Evolutionary conservation across 2,113 vertebrate genomes (phyloP).

Genomic region (Rhinolophus ferrumequinum): DNA sequence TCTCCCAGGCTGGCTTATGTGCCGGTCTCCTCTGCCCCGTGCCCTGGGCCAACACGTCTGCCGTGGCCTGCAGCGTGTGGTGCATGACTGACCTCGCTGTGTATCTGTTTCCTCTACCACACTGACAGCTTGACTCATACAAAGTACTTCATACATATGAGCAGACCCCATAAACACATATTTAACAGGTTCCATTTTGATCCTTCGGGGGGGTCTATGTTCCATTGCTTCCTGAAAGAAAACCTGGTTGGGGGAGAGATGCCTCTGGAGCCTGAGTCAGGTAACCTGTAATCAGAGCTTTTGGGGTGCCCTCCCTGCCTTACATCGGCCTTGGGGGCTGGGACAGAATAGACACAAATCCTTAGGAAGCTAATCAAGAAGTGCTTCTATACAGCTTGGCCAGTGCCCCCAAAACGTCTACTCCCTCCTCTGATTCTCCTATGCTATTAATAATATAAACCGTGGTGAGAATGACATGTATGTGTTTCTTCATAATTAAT

Average conservation of each 20-base stretch:
- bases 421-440: not conserved
- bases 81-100: not conserved
- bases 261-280: not conserved
- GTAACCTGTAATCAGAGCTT: not conserved
- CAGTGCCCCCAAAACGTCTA: not conserved
- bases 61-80: not conserved
- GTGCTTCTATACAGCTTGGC: rapidly evolving
- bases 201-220: not conserved
- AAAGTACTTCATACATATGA: not conserved
- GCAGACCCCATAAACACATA: not conserved
- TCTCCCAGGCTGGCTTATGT: not conserved
- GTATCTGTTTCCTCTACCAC: not conserved
- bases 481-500: not conserved
- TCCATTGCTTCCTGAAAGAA: not conserved
- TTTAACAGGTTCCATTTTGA: not conserved
- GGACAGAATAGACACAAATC: not conserved
- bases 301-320: not conserved
- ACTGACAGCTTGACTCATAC: not conserved
- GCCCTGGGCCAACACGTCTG: not conserved
- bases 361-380: not conserved
- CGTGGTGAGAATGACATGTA: not conserved
- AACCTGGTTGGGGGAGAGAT: not conserved
- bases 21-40: no score
- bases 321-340: not conserved
- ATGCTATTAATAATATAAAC: not conserved